A percentile compares a stretch with the other conserved stretches of the same genome.
Conservation (phyloP, 2,113 vertebrate species). For the Zosterops lateralis region DNA sequence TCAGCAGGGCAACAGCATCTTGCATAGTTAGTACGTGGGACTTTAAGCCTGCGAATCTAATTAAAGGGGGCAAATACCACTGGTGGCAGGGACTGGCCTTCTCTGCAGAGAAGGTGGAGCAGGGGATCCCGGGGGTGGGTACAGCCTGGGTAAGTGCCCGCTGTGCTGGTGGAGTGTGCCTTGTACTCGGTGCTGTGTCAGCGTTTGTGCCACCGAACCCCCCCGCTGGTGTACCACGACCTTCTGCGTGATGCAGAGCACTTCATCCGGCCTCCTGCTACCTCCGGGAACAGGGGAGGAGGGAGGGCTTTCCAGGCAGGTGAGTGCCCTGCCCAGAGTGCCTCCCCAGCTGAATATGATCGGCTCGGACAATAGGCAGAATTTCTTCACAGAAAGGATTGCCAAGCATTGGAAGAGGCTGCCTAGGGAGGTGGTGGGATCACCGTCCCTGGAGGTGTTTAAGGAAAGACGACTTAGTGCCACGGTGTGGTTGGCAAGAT, state of each 20-base stretch:
- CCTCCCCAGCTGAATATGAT: background rate
- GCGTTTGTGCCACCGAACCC: background rate
- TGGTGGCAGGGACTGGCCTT: background rate
- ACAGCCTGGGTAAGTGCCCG: rapidly evolving
- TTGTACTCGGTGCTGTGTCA: background rate
- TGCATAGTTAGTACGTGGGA: rapidly evolving
- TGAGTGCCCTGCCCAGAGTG: background rate
- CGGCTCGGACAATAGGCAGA: background rate
- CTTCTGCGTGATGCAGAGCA: rapidly evolving
- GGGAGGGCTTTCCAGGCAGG: too few species aligned
- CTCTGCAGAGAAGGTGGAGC: background rate
- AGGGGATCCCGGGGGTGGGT: rapidly evolving
- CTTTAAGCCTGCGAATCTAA: background rate
- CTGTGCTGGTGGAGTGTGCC: background rate
- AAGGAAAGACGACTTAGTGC: background rate
- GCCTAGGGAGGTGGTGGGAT: too few species aligned
- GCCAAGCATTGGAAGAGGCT: background rate
- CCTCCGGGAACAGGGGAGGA: too few species aligned
- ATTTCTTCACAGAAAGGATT: background rate
- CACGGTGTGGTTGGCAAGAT: background rate
- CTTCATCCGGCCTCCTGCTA: too few species aligned
- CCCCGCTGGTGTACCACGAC: background rate
- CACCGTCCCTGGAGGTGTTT: background rate
- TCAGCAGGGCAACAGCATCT: background rate
- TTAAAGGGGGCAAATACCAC: rapidly evolving